These are phyloP conservation scores for Sarcophaga subvicina DNA, from an alignment of 2,888 invertebrate species.

Conservation along the genomic window DNA sequence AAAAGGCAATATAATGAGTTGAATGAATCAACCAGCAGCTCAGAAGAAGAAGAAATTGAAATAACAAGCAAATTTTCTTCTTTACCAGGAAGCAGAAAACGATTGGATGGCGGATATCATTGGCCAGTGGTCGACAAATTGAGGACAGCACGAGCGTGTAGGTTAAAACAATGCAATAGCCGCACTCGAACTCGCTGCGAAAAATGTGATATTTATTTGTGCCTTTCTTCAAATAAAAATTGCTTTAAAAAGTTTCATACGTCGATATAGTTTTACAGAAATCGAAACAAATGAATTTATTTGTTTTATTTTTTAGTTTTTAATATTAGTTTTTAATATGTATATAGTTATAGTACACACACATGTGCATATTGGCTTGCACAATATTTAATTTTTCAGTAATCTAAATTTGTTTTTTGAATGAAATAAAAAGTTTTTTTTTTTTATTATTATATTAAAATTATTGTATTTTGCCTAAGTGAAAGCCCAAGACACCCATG, in stretches of 20 bases:
- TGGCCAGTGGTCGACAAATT: not conserved
- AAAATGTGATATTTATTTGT: conserved; percentile 18
- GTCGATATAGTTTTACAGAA: too few relatives aligned
- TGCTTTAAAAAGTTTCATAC: not conserved
- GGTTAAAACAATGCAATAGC: conserved; percentile 41
- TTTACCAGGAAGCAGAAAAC: conserved; percentile 51
- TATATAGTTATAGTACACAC: too few relatives aligned
- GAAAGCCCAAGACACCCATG: not conserved
- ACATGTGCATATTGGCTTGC: too few relatives aligned
- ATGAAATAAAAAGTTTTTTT: too few relatives aligned
- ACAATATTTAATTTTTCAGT: too few relatives aligned
- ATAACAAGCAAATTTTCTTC: not conserved
- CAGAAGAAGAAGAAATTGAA: too few relatives aligned
- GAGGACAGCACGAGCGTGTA: conserved; percentile 48
- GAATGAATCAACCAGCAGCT: too few relatives aligned
- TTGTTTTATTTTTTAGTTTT: conserved; percentile 33
- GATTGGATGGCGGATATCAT: conserved; percentile 36
- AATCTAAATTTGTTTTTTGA: too few relatives aligned
- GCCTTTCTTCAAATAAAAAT: too few relatives aligned
- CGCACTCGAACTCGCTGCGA: conserved; percentile 37
- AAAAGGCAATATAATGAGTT: too few relatives aligned
- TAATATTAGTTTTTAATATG: conserved; percentile 14
- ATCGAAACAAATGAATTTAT: conserved; percentile 18
- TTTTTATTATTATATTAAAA: conserved; percentile 20
- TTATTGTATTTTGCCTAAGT: not conserved